These are phyloP conservation scores for Sardina pilchardus DNA, from an alignment of 2,113 vertebrate species.

Conservation along the genomic window DNA sequence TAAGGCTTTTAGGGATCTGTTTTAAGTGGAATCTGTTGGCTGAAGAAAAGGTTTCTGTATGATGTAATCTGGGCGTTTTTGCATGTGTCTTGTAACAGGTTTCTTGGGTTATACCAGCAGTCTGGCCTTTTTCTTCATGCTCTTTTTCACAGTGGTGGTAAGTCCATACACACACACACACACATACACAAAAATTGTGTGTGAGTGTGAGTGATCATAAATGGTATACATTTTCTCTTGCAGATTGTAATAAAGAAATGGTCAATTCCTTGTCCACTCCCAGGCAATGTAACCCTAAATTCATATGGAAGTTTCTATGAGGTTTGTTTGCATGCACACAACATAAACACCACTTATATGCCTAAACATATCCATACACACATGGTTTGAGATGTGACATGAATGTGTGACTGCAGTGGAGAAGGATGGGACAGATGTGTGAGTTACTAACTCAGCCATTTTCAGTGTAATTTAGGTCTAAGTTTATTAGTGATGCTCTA, in stretches of 20 bases:
- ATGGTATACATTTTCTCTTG: not conserved
- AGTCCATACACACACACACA: conserved; percentile 55
- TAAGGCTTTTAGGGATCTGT: conserved; percentile 60
- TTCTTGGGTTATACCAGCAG: conserved; percentile 97
- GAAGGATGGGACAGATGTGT: not conserved
- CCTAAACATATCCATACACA: not conserved
- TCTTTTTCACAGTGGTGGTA: conserved; percentile 91
- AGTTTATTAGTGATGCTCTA: not conserved
- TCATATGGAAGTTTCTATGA: conserved; percentile 65
- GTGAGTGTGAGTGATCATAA: not conserved
- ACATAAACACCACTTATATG: conserved; percentile 31
- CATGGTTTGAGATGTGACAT: not conserved
- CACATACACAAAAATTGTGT: too few species aligned
- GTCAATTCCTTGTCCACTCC: conserved; percentile 88
- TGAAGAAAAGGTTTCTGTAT: not conserved
- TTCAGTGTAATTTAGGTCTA: not conserved
- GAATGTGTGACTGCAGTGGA: not conserved
- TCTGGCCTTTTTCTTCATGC: conserved; percentile 90
- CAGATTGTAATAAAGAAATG: conserved; percentile 91
- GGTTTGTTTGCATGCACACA: conserved; percentile 57
- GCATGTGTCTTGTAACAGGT: conserved; percentile 80
- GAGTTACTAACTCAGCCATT: not conserved
- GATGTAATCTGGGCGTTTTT: conserved; percentile 50
- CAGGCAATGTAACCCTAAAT: conserved; percentile 63
- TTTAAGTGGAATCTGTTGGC: not conserved